Evolutionary conservation across 1,140 invertebrate species (phyloP), one percentile per base, ranked within the genome.

Genomic region (Apis dorsata): DNA sequence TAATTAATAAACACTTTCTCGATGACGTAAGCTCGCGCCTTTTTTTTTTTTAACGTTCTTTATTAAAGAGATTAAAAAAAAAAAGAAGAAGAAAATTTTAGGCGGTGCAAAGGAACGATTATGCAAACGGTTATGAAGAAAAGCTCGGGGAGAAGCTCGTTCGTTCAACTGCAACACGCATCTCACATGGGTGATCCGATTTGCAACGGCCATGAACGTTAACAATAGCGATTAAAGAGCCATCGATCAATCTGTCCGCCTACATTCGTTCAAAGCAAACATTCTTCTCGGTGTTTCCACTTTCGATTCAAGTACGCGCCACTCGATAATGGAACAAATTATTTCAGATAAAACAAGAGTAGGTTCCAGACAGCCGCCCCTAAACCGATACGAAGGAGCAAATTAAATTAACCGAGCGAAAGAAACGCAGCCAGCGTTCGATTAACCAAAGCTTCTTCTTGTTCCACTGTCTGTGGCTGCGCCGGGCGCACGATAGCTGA

Each of bases 231-330:
- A 91, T 91, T 91, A 90, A 89, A 80, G 63, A 85, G 69, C 88
- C 84, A 91, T 90, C 85, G 82, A 91, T 91, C 90, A 88, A 90
- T 86, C 78, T 86, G 88, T 88, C 88, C 90, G 83, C 90, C 90
- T 71, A 90, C 84, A 78, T 72, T 82, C 73, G 80, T 82, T 77
- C 74, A 62, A 59, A 77, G 65, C 72, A 57, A 76, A 76, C 73
- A 82, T 82, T 82, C 80, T 62, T 77, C 80, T 62, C 79, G 62
- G n/a, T 44, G 77, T 81, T 81, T 75, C 79, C 79, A 81, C 79
- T 57, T 81, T 75, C 79, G 71, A 57, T 81, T 75, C 79, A 51
- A 75, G 51, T 21, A 49, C 57, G 15, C 21, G 70, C 71, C 21
- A 60, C 60, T 28, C 79, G 79, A 81, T 81, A 81, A 75, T 75